These are phyloP conservation scores for Acanthisitta chloris DNA, from an alignment of 2,113 vertebrate species.

Conservation along the genomic window DNA sequence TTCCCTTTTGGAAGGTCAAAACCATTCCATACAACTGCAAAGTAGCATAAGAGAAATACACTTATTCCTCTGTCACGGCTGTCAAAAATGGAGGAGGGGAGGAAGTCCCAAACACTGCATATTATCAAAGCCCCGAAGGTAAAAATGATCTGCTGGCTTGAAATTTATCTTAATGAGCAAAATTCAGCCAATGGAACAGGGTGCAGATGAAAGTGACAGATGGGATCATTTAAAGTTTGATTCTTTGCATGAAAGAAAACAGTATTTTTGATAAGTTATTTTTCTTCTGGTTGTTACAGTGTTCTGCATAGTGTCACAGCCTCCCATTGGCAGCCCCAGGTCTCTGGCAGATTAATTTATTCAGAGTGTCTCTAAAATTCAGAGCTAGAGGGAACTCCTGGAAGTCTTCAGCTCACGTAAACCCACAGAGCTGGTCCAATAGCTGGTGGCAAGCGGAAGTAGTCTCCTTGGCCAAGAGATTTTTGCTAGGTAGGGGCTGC, in stretches of 20 bases:
- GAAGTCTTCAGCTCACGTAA: neutral
- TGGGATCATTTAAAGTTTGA: constrained; percentile 71
- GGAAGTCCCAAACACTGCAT: neutral
- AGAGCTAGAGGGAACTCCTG: neutral
- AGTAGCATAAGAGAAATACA: neutral
- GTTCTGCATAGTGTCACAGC: constrained; percentile 19
- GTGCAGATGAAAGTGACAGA: constrained; percentile 73
- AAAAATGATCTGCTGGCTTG: constrained; percentile 64
- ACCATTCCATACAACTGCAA: neutral
- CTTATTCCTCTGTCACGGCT: neutral
- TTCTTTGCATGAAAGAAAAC: constrained; percentile 64
- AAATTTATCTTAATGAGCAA: constrained; percentile 76
- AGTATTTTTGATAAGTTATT: constrained; percentile 62
- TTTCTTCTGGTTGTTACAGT: constrained; percentile 57
- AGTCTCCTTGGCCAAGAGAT: neutral
- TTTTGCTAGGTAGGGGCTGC: neutral
- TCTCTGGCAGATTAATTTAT: neutral
- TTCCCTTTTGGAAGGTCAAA: constrained; percentile 45
- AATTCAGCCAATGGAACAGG: constrained; percentile 68
- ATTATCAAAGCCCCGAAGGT: constrained; percentile 66
- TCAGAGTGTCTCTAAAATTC: neutral
- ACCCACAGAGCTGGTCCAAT: neutral
- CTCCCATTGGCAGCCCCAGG: neutral
- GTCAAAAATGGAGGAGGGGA: neutral
- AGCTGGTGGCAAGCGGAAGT: neutral